Percentiles rank a stretch among this genome's conserved stretches.
Conservation (phyloP, 2,888 invertebrate genomes). For the Kuschelorhynchus macadamiae region DNA sequence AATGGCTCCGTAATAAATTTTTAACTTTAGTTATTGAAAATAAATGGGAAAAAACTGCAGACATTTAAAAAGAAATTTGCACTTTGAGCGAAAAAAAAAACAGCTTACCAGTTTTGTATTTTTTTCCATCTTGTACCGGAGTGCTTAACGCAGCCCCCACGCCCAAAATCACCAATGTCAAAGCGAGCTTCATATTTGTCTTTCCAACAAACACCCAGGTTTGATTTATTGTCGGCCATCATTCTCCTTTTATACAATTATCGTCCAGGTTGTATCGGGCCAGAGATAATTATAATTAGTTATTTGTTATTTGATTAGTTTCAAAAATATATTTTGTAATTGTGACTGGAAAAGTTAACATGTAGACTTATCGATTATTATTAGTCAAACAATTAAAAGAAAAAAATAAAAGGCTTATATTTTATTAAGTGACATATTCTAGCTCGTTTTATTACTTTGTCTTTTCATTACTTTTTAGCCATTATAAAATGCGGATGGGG, state of each 20-base stretch:
- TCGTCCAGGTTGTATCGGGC: slow-evolving; percentile 25
- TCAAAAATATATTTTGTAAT: slow-evolving; percentile 13
- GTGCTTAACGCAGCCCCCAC: slow-evolving; percentile 23
- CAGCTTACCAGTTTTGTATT: slow-evolving; percentile 39
- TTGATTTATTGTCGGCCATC: not conserved
- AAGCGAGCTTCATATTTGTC: slow-evolving; percentile 34
- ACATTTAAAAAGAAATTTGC: not conserved
- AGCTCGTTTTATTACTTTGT: no score
- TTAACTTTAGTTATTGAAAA: no score
- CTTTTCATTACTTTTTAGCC: no score
- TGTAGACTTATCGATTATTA: slow-evolving; percentile 2
- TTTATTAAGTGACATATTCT: no score
- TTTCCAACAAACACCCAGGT: slow-evolving; percentile 5
- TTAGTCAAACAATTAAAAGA: not conserved
- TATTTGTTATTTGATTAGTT: slow-evolving; percentile 12
- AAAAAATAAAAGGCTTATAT: not conserved
- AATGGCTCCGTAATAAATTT: no score
- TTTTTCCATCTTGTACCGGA: slow-evolving; percentile 24
- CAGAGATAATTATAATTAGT: slow-evolving; percentile 19
- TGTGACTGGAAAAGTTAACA: not conserved
- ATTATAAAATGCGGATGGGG: no score
- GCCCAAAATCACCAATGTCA: slow-evolving; percentile 29
- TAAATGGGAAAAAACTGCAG: not conserved
- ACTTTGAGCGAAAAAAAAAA: no score
- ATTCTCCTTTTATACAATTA: slow-evolving; percentile 17